Conservation (phyloP, 2,888 invertebrate species). For the Drosophila nigricruria region DNA sequence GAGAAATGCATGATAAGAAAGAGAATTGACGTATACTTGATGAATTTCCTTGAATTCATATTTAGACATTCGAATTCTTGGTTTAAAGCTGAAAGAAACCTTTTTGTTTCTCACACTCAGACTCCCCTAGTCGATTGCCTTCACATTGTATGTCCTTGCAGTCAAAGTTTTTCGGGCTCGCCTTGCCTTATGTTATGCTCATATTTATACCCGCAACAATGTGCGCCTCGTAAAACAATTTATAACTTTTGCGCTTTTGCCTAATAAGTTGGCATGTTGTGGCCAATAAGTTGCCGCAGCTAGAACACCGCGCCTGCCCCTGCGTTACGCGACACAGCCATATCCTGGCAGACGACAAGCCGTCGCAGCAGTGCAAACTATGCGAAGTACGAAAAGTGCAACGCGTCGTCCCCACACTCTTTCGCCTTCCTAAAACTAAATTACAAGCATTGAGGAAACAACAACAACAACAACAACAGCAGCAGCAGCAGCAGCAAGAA, state of each 20-base stretch:
- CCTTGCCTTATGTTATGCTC: conserved; percentile 53
- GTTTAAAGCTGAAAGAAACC: conserved; percentile 5
- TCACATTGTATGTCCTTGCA: conserved; percentile 17
- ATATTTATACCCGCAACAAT: conserved; percentile 69
- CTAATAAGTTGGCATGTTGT: conserved; percentile 80
- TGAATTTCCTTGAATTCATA: not conserved
- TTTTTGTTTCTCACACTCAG: not conserved
- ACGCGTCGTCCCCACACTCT: conserved; percentile 3
- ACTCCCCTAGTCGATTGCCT: not conserved
- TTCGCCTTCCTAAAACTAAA: conserved; percentile 49
- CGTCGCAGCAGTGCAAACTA: conserved; percentile 41
- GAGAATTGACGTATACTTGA: not conserved
- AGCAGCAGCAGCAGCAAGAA: conserved; percentile 34
- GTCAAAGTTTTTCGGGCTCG: conserved; percentile 47
- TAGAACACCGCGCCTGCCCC: not conserved
- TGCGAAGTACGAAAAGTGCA: conserved; percentile 60
- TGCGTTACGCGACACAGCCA: conserved; percentile 7
- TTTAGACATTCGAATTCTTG: not conserved
- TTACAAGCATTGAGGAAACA: conserved; percentile 63
- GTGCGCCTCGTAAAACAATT: conserved; percentile 79
- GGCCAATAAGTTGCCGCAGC: conserved; percentile 77
- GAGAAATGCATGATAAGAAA: not conserved
- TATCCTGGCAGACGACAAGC: conserved; percentile 53
- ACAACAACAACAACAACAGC: conserved; percentile 38
- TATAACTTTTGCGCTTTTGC: conserved; percentile 80